Conservation (phyloP, 2,797 vertebrate genomes). For the Myotis pilosus region DNA sequence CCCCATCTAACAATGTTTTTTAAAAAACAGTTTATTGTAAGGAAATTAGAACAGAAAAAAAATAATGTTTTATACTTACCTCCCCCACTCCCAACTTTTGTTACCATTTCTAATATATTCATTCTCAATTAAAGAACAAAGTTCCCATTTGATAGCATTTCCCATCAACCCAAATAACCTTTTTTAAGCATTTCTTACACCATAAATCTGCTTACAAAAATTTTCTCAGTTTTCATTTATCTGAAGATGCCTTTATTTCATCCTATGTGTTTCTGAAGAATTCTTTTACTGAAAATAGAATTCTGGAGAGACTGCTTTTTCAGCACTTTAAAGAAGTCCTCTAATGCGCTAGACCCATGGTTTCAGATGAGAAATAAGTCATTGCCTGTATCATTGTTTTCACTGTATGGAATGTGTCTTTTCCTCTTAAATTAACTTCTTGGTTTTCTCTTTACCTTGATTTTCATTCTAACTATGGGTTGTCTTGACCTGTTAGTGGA, state of each 20-base stretch:
- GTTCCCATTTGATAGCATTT: not conserved
- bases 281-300: not conserved
- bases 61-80: not conserved
- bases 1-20: not conserved
- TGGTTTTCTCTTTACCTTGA: not conserved
- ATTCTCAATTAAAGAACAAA: not conserved
- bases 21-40: not conserved
- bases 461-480: not conserved
- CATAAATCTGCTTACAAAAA: not conserved
- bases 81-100: not conserved
- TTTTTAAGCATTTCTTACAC: not conserved
- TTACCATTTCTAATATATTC: not conserved
- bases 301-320: not conserved
- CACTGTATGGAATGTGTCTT: not conserved
- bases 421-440: not conserved
- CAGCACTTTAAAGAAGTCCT: not conserved
- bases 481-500: not conserved
- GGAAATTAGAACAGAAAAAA: not conserved
- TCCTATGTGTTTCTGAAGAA: not conserved
- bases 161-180: not conserved
- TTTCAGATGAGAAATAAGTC: not conserved
- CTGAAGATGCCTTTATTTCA: not conserved
- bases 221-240: not conserved
- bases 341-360: rapidly evolving
- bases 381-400: not conserved